Conservation (phyloP, 2,888 invertebrate genomes). For the Oligia latruncula region DNA sequence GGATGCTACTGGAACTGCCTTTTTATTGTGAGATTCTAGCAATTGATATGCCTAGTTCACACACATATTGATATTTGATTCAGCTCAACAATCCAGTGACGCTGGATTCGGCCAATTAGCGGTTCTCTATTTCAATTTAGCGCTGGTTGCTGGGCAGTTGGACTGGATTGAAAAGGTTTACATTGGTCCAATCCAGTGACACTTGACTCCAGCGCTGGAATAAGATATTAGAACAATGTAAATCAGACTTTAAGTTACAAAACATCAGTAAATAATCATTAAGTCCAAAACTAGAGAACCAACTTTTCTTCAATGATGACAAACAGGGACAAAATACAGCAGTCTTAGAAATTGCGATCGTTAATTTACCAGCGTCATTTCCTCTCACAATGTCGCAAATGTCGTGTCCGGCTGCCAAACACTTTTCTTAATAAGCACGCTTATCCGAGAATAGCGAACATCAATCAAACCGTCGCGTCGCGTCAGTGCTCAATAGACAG, state of each 20-base stretch:
- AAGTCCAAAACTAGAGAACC: neutral
- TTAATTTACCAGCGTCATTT: slow-evolving; percentile 24
- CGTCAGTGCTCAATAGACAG: slow-evolving; percentile 75
- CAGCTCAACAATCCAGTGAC: neutral
- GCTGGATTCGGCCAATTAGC: neutral
- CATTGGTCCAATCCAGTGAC: neutral
- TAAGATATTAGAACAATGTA: too few relatives aligned
- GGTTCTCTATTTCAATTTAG: neutral
- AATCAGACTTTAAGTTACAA: neutral
- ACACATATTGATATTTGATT: too few relatives aligned
- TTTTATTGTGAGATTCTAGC: too few relatives aligned
- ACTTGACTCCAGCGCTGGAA: neutral
- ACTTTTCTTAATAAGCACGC: slow-evolving; percentile 66
- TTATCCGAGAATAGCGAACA: slow-evolving; percentile 74
- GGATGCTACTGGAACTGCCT: too few relatives aligned
- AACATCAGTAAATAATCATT: neutral
- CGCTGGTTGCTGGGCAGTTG: neutral
- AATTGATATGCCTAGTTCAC: too few relatives aligned
- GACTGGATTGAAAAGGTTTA: neutral
- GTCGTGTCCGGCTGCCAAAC: slow-evolving; percentile 68
- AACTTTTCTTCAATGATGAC: neutral
- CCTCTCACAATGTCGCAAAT: slow-evolving; percentile 42
- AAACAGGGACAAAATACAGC: neutral
- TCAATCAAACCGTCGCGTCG: slow-evolving; percentile 77
- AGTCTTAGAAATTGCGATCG: slow-evolving; percentile 6